Conservation (phyloP, 2,888 invertebrate genomes). For the Rhagophthalmus giganteus region DNA sequence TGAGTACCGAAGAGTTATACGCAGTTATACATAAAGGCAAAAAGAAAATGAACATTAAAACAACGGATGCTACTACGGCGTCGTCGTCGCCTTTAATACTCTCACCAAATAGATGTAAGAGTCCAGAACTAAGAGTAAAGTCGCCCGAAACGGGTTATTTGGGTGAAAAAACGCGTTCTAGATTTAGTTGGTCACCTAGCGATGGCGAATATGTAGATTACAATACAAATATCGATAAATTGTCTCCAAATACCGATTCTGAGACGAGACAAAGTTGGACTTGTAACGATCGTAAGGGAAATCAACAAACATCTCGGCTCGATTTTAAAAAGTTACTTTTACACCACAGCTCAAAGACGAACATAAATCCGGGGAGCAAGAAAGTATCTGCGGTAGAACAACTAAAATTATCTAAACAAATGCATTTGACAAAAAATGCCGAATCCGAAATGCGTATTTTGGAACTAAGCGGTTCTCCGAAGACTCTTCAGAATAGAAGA, state of each 20-base stretch:
- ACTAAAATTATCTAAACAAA: conserved; percentile 67
- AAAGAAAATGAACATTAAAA: conserved; percentile 70
- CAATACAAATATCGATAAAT: conserved; percentile 48
- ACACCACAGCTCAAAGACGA: conserved; percentile 72
- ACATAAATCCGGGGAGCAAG: conserved; percentile 57
- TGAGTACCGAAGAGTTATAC: conserved; percentile 78
- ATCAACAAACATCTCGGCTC: conserved; percentile 71
- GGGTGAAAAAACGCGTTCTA: conserved; percentile 58
- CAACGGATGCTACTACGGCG: conserved; percentile 58
- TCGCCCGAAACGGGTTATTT: conserved; percentile 67
- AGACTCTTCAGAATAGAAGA: conserved; percentile 67
- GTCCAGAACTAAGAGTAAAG: conserved; percentile 50
- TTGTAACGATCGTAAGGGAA: conserved; percentile 68
- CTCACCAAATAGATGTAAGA: conserved; percentile 18
- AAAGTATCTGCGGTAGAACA: conserved; percentile 80
- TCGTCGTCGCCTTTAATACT: conserved; percentile 20
- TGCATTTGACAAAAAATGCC: conserved; percentile 19
- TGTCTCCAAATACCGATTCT: conserved; percentile 49
- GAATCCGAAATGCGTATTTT: conserved; percentile 64
- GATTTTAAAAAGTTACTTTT: conserved; percentile 82
- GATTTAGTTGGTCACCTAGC: conserved; percentile 69
- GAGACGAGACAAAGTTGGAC: conserved; percentile 57
- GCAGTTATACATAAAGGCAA: conserved; percentile 78
- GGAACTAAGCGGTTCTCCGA: conserved; percentile 72
- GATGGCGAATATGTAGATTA: conserved; percentile 52